Percentiles rank a stretch among this genome's conserved stretches.
Conservation (phyloP, 2,888 invertebrate species). For the Lysandra bellargus region DNA sequence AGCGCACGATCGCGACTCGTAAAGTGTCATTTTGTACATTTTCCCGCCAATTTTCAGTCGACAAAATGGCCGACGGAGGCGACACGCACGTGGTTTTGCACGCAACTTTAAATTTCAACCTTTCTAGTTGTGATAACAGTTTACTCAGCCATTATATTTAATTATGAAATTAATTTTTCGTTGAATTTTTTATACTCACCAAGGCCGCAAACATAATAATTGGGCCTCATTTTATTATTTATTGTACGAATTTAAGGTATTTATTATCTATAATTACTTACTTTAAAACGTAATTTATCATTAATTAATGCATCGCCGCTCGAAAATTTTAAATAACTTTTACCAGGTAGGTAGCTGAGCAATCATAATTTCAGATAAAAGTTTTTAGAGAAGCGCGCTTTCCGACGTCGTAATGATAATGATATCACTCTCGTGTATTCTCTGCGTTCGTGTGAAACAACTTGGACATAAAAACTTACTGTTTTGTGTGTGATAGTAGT, state of each 20-base stretch:
- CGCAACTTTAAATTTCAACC: slow-evolving; percentile 48
- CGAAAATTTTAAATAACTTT: slow-evolving; percentile 6
- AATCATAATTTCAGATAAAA: slow-evolving; percentile 24
- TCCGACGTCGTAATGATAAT: slow-evolving; percentile 14
- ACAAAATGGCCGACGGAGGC: slow-evolving; percentile 69
- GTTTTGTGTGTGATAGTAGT: not conserved
- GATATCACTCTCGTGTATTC: not conserved
- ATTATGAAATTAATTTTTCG: slow-evolving; percentile 11
- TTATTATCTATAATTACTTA: slow-evolving; percentile 13
- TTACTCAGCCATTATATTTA: slow-evolving; percentile 8
- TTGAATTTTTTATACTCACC: not conserved
- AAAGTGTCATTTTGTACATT: slow-evolving; percentile 75
- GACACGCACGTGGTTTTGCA: slow-evolving; percentile 59
- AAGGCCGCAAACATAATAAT: not conserved
- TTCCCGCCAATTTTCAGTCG: slow-evolving; percentile 69
- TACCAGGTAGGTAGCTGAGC: slow-evolving; percentile 4
- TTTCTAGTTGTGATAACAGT: slow-evolving; percentile 31
- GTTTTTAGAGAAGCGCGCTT: not conserved
- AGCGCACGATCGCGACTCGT: slow-evolving; percentile 45
- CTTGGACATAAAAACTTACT: not conserved
- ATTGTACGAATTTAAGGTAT: not conserved
- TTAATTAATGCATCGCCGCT: not conserved
- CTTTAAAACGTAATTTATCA: not conserved
- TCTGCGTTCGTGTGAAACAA: not conserved
- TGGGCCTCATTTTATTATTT: not conserved